These are phyloP conservation scores for Periphyllus acericola DNA, from an alignment of 2,888 invertebrate species.

Conservation along the genomic window DNA sequence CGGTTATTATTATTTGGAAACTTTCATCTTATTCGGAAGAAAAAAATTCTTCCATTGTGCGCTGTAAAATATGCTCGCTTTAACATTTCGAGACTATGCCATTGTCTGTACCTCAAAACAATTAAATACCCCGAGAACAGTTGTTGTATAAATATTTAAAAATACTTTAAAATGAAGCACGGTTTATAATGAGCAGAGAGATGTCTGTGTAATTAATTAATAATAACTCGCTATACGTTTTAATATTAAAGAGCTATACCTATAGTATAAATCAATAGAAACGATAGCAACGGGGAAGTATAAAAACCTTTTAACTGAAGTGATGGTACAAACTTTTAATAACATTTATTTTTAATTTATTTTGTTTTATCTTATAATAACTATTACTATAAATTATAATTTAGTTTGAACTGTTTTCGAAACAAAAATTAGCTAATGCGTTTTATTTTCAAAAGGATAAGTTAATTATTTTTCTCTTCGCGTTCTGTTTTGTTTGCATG, in stretches of 20 bases:
- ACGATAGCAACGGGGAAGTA: not conserved
- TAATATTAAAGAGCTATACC: too few relatives aligned
- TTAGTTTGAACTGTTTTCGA: not conserved
- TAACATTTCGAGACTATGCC: not conserved
- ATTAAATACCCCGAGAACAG: not conserved
- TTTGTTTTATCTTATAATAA: not conserved
- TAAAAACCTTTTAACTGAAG: not conserved
- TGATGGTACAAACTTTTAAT: not conserved
- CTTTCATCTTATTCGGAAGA: not conserved
- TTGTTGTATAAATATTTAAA: conserved; percentile 7
- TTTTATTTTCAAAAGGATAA: too few relatives aligned
- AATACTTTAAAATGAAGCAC: not conserved
- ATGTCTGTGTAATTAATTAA: not conserved
- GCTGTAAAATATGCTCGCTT: not conserved
- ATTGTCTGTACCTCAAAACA: not conserved
- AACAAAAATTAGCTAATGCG: not conserved
- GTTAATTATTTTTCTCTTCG: too few relatives aligned
- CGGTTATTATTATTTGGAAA: conserved; percentile 20
- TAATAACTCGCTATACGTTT: not conserved
- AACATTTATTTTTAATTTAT: not conserved
- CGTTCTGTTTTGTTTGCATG: too few relatives aligned
- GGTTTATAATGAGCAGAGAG: not conserved
- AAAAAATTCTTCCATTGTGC: not conserved
- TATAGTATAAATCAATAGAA: not conserved
- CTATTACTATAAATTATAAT: not conserved